These are phyloP conservation scores for Ictalurus punctatus DNA, from an alignment of 2,113 vertebrate species.

Conservation along the genomic window DNA sequence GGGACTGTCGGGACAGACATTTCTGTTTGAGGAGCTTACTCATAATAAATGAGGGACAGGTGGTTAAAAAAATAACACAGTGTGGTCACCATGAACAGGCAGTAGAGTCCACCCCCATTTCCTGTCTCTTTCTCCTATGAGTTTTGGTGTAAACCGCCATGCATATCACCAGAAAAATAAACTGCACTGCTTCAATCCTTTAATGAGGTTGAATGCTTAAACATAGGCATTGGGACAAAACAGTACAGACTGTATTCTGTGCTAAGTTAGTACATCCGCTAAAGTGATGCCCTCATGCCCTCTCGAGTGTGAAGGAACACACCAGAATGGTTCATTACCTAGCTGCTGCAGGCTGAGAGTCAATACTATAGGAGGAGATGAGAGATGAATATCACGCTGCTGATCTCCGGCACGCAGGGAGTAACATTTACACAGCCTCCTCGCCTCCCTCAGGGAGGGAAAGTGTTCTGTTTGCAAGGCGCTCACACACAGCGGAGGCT, in stretches of 20 bases:
- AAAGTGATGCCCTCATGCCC: constrained; percentile 34
- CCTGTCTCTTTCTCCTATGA: neutral
- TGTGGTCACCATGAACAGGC: neutral
- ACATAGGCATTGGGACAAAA: neutral
- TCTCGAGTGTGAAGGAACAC: constrained; percentile 27
- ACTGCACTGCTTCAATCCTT: neutral
- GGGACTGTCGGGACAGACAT: neutral
- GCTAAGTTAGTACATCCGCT: neutral
- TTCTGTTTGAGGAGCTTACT: constrained; percentile 2
- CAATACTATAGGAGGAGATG: constrained; percentile 44
- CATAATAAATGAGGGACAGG: neutral
- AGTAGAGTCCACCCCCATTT: neutral
- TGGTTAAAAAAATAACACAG: neutral
- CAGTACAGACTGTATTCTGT: neutral
- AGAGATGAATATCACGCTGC: constrained; percentile 54
- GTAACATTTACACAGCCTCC: constrained; percentile 52
- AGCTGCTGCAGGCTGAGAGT: constrained; percentile 34
- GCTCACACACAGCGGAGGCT: constrained; percentile 24
- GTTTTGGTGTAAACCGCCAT: neutral
- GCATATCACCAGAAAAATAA: neutral
- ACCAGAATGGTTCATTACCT: constrained; percentile 56
- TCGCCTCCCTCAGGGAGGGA: constrained; percentile 35
- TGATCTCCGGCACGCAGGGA: constrained; percentile 49
- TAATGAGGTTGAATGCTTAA: neutral
- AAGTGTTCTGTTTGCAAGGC: constrained; percentile 51